Percentiles rank a stretch among this genome's conserved stretches.
Conservation (phyloP, 2,797 vertebrate genomes). For the Euphonia xanthogaster region DNA sequence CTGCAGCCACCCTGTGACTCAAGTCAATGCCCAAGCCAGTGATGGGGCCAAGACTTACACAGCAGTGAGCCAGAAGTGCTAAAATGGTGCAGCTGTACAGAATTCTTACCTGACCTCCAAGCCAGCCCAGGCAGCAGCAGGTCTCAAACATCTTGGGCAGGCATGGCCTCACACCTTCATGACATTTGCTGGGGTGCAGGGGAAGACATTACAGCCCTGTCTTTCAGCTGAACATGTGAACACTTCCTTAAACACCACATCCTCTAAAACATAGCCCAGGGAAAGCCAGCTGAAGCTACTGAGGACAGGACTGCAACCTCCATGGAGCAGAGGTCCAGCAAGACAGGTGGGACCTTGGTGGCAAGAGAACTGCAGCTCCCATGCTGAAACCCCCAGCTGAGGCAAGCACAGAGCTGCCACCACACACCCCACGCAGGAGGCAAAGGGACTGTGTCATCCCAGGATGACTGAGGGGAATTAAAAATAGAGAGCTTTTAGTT, state of each 20-base stretch:
- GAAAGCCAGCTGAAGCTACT: background rate
- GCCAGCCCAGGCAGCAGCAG: background rate
- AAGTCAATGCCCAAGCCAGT: background rate
- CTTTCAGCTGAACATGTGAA: background rate
- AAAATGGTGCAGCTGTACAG: background rate
- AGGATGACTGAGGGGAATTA: background rate
- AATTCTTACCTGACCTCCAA: background rate
- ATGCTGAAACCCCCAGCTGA: fast-evolving
- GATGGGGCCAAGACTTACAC: background rate
- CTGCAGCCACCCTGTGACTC: background rate
- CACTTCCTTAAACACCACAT: background rate
- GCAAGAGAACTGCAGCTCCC: background rate
- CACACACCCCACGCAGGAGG: background rate
- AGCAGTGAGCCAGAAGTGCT: background rate
- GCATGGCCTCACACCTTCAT: fast-evolving
- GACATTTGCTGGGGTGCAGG: background rate
- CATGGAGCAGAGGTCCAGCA: background rate
- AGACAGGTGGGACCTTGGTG: background rate
- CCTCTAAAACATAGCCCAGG: background rate
- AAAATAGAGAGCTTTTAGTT: background rate
- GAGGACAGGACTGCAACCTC: background rate
- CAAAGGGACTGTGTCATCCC: background rate
- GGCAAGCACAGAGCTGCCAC: background rate
- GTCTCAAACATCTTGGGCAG: background rate
- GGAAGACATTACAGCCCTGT: background rate